Evolutionary conservation across 2,888 invertebrate species (phyloP).

Genomic region (Phoronis australis): DNA sequence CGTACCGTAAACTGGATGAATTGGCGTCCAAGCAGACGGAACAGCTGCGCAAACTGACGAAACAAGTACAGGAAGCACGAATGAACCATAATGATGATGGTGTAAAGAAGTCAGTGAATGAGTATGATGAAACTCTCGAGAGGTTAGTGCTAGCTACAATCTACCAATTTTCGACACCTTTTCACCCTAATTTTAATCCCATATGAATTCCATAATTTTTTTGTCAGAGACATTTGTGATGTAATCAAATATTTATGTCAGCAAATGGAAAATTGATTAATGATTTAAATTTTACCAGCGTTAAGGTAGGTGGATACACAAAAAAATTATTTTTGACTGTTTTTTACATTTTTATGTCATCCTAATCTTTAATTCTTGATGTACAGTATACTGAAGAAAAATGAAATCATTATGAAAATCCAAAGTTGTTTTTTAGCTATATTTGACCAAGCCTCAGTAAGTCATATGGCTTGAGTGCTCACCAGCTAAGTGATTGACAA

Average conservation of each 20-base stretch:
- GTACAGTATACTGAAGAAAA: too few relatives aligned
- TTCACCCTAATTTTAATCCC: background rate
- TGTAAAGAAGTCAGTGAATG: slow-evolving; percentile 81
- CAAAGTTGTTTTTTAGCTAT: too few relatives aligned
- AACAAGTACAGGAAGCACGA: slow-evolving; percentile 85
- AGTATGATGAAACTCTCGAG: slow-evolving; percentile 85
- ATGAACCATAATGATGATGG: slow-evolving; percentile 82
- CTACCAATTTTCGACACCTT: background rate
- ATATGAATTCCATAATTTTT: background rate
- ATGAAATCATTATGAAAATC: too few relatives aligned
- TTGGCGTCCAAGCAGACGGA: slow-evolving; percentile 88
- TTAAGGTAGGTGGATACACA: too few relatives aligned
- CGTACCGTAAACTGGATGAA: slow-evolving; percentile 84
- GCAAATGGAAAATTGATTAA: too few relatives aligned
- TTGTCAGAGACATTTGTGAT: background rate
- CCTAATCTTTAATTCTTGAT: too few relatives aligned
- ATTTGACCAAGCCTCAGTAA: too few relatives aligned
- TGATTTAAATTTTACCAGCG: too few relatives aligned
- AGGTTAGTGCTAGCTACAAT: slow-evolving; percentile 35
- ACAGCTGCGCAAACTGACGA: slow-evolving; percentile 81
- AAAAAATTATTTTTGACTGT: too few relatives aligned
- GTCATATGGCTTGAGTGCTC: too few relatives aligned
- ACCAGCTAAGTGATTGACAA: too few relatives aligned
- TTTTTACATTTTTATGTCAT: too few relatives aligned
- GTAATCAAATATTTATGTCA: background rate